phyloP scores from a whole-genome alignment of 2,888 invertebrate genomes.

The Psylliodes chrysocephalus region DNA sequence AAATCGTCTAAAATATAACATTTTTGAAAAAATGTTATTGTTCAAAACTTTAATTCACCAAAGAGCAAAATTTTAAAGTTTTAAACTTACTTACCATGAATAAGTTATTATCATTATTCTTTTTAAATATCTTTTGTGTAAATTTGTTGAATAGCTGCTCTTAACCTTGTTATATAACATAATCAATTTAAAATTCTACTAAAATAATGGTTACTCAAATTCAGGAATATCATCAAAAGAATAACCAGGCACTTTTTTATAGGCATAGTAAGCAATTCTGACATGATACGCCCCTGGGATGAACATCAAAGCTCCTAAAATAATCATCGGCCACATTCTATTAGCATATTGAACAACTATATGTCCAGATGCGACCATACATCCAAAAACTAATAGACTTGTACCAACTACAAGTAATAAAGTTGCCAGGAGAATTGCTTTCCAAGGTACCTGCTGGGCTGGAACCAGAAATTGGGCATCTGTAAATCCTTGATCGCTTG shows the following conservation, averaged over 20 bases:
- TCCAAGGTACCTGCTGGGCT: conserved; percentile 83
- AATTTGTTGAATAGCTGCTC: too few species aligned
- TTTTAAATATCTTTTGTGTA: too few species aligned
- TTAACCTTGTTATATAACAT: too few species aligned
- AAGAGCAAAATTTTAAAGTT: too few species aligned
- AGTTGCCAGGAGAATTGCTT: conserved; percentile 81
- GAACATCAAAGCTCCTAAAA: conserved; percentile 89
- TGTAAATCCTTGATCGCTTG: conserved; percentile 72
- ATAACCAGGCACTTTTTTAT: conserved; percentile 83
- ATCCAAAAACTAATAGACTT: conserved; percentile 75
- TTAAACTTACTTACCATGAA: too few species aligned
- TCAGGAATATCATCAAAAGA: conserved; percentile 91
- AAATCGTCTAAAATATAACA: too few species aligned
- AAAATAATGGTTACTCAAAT: conserved; percentile 71
- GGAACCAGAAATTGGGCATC: conserved; percentile 77
- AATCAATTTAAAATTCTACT: background rate
- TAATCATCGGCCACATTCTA: conserved; percentile 88
- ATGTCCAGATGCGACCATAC: conserved; percentile 82
- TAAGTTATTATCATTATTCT: too few species aligned
- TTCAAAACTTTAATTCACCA: too few species aligned
- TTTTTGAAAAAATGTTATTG: too few species aligned
- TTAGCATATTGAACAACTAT: conserved; percentile 87
- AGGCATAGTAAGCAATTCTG: conserved; percentile 87
- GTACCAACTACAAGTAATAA: conserved; percentile 81
- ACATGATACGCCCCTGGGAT: conserved; percentile 93